Evolutionary conservation across 2,113 vertebrate species (phyloP).

Genomic region (Pomatorhinus ruficollis): DNA sequence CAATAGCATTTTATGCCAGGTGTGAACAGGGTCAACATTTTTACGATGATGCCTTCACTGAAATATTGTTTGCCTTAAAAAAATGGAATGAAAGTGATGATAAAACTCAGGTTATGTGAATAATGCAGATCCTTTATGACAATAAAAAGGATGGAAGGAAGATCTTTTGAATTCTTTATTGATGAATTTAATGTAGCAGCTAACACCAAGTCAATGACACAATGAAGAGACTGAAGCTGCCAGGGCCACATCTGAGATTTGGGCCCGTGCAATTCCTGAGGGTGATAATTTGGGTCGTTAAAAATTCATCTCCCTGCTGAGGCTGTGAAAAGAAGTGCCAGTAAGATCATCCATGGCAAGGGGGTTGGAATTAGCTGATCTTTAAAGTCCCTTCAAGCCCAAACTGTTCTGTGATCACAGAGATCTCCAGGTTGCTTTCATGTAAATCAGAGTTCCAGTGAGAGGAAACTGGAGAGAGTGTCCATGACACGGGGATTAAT

Average conservation of each 20-base stretch:
- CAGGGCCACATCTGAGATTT: not conserved
- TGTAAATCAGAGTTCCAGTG: not conserved
- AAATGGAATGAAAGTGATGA: not conserved
- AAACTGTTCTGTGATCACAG: not conserved
- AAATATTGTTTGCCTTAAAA: not conserved
- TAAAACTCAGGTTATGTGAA: conserved; percentile 19
- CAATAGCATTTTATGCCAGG: not conserved
- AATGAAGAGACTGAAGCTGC: not conserved
- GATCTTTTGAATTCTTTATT: conserved; percentile 18
- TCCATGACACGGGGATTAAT: not conserved
- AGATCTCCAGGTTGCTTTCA: not conserved
- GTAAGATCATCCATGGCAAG: not conserved
- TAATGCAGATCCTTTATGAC: not conserved
- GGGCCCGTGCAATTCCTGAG: not conserved
- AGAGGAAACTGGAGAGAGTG: not conserved
- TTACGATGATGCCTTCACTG: conserved; percentile 1
- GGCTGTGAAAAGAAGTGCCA: not conserved
- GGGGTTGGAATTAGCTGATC: not conserved
- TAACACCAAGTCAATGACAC: not conserved
- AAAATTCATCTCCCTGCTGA: not conserved
- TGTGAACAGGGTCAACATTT: conserved; percentile 1
- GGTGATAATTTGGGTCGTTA: not conserved
- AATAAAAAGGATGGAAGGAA: not conserved
- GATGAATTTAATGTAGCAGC: conserved; percentile 30
- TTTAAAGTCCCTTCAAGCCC: not conserved